phyloP scores from a whole-genome alignment of 1,140 invertebrate genomes.

The Zelostemma sp. region DNA sequence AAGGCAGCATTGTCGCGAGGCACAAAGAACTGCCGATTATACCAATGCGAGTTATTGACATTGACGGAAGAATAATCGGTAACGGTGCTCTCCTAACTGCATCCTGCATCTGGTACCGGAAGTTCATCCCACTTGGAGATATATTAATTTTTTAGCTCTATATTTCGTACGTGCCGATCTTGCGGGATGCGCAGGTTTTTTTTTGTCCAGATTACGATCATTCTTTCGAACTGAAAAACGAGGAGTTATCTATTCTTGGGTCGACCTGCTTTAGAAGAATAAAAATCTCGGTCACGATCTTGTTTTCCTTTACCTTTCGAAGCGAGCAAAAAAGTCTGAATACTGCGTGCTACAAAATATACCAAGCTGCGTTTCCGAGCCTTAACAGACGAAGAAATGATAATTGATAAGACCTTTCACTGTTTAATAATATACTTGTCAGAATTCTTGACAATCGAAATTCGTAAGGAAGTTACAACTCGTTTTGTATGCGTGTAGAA shows the following conservation, averaged over 20 bases:
- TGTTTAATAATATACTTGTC: conserved; percentile 1
- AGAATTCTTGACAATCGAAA: not conserved
- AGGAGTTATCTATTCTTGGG: conserved; percentile 39
- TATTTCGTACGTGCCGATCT: conserved; percentile 35
- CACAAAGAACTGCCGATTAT: conserved; percentile 33
- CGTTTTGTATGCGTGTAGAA: not conserved
- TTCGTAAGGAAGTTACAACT: not conserved
- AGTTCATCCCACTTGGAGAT: conserved; percentile 50
- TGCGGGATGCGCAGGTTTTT: conserved; percentile 35
- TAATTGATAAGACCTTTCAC: not conserved
- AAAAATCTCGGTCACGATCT: conserved; percentile 8
- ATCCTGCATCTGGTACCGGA: conserved; percentile 48
- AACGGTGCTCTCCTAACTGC: conserved; percentile 54
- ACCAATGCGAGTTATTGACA: conserved; percentile 45
- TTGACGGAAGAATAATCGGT: conserved; percentile 37
- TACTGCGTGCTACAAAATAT: too few relatives aligned
- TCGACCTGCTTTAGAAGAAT: conserved; percentile 12
- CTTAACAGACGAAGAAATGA: too few relatives aligned
- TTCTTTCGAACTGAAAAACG: conserved; percentile 6
- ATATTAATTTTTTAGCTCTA: conserved; percentile 58
- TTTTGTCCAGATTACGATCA: conserved; percentile 43
- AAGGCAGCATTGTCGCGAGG: conserved; percentile 29
- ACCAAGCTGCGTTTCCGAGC: too few relatives aligned
- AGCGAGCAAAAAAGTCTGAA: too few relatives aligned
- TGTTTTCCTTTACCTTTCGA: not conserved